These are phyloP conservation scores for Cephalopachus bancanus DNA, from an alignment of 2,797 vertebrate genomes.

Conservation along the genomic window DNA sequence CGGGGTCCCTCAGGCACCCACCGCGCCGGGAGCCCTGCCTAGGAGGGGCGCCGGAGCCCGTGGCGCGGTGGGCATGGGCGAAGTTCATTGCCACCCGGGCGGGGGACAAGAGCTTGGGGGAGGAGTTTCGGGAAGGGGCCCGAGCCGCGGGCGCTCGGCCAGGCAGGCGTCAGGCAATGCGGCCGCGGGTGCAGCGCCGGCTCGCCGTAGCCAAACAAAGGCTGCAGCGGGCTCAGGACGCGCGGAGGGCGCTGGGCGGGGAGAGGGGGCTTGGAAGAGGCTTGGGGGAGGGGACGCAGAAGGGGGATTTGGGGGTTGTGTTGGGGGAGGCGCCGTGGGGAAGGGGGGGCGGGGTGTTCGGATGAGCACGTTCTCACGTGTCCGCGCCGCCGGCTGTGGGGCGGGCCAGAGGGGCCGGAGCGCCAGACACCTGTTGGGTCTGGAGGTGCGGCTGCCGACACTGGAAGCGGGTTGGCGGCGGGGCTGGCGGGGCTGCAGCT, in stretches of 20 bases:
- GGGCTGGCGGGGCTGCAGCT: conserved; percentile 11
- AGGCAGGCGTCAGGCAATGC: conserved; percentile 24
- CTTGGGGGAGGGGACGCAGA: background rate
- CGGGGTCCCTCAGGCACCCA: background rate
- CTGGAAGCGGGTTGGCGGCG: background rate
- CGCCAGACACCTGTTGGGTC: conserved; percentile 84
- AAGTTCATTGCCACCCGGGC: background rate
- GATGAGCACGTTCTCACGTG: conserved; percentile 75
- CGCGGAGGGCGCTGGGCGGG: background rate
- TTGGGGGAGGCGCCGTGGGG: conserved; percentile 30
- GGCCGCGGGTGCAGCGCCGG: conserved; percentile 29
- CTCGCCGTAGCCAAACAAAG: conserved; percentile 68
- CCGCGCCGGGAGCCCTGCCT: background rate
- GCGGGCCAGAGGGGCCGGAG: conserved; percentile 63
- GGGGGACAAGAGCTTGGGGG: background rate
- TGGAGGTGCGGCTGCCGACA: conserved; percentile 70
- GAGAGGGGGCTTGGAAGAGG: background rate
- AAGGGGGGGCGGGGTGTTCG: background rate
- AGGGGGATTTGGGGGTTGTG: background rate
- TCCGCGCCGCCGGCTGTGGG: conserved; percentile 62
- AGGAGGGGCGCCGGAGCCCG: background rate
- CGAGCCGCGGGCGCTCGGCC: background rate
- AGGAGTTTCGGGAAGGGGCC: background rate
- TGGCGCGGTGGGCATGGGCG: background rate
- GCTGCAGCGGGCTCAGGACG: conserved; percentile 57